Percentiles rank a stretch among this genome's conserved stretches.
These are phyloP conservation scores for Centropyge bicolor DNA, from an alignment of 2,797 vertebrate species.

Conservation along the genomic window DNA sequence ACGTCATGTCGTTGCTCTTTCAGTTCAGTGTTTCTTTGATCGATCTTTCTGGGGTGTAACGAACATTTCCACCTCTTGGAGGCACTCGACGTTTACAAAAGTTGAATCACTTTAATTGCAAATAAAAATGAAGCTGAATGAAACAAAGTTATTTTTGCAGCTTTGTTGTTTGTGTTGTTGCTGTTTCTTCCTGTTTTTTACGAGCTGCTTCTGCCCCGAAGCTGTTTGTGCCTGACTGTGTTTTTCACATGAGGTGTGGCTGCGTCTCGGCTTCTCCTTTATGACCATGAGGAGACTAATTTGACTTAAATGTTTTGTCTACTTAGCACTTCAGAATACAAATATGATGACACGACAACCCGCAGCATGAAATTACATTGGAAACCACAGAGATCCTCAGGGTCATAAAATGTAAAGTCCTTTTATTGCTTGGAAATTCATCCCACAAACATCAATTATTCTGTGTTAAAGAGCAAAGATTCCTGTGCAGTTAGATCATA, in stretches of 20 bases:
- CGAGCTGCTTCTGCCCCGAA: conserved; percentile 48
- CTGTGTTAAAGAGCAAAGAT: not conserved
- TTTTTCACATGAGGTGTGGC: conserved; percentile 61
- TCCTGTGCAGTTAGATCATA: conserved; percentile 24
- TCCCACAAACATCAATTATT: conserved; percentile 52
- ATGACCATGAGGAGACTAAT: conserved; percentile 39
- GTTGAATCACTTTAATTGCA: conserved; percentile 20
- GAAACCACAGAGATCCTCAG: conserved; percentile 32
- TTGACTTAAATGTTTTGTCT: conserved; percentile 64
- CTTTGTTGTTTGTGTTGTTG: conserved; percentile 23
- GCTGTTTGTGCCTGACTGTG: conserved; percentile 44
- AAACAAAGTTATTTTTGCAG: conserved; percentile 11
- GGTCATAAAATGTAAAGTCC: conserved; percentile 17
- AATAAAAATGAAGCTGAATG: conserved; percentile 2
- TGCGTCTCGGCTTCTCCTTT: conserved; percentile 56
- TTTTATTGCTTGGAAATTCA: conserved; percentile 38
- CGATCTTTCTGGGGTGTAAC: not conserved
- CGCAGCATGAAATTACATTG: conserved; percentile 35
- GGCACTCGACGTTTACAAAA: not conserved
- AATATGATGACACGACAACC: conserved; percentile 46
- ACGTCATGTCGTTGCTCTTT: too few relatives aligned
- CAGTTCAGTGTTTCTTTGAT: not conserved
- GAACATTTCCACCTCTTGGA: conserved; percentile 11
- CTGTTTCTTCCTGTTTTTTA: conserved; percentile 56
- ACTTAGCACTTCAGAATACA: conserved; percentile 41